Evolutionary conservation across 2,797 vertebrate genomes (phyloP).

Genomic region (Sebastes oblongus): DNA sequence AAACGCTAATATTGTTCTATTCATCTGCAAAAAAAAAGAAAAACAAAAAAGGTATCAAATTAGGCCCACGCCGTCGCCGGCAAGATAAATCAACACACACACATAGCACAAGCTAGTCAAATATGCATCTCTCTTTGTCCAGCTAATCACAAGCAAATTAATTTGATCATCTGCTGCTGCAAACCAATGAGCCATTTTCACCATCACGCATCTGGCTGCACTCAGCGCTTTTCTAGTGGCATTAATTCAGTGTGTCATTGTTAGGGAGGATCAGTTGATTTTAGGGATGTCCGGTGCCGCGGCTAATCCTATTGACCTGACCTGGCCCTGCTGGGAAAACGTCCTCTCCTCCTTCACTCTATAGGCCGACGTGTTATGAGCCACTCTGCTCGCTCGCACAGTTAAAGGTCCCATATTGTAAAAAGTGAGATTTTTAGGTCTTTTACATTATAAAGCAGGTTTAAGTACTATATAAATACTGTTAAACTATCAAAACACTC

Average conservation of each 20-base stretch:
- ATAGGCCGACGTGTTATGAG: slow-evolving; percentile 28
- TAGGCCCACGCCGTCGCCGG: neutral
- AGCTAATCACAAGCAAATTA: slow-evolving; percentile 44
- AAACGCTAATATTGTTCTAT: neutral
- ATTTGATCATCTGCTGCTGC: slow-evolving; percentile 26
- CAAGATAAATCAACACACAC: neutral
- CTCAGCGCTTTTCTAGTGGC: slow-evolving; percentile 43
- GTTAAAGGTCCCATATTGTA: neutral
- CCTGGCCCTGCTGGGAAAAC: slow-evolving; percentile 69
- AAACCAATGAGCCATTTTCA: slow-evolving; percentile 47
- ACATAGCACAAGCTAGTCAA: slow-evolving; percentile 10
- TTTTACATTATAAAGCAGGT: too few species aligned
- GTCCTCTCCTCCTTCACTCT: slow-evolving; percentile 54
- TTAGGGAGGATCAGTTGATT: slow-evolving; percentile 70
- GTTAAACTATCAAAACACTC: too few species aligned
- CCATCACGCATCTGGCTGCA: slow-evolving; percentile 12
- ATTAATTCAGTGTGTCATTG: slow-evolving; percentile 64
- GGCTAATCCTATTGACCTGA: slow-evolving; percentile 78
- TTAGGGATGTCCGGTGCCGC: slow-evolving; percentile 76
- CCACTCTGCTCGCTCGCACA: slow-evolving; percentile 34
- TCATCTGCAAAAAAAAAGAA: neutral
- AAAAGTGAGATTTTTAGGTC: too few species aligned
- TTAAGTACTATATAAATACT: too few species aligned
- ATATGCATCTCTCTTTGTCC: slow-evolving; percentile 37
- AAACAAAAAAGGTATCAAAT: neutral